Evolutionary conservation across 2,113 vertebrate genomes (phyloP).

Genomic region (Gallinago jamesoni): DNA sequence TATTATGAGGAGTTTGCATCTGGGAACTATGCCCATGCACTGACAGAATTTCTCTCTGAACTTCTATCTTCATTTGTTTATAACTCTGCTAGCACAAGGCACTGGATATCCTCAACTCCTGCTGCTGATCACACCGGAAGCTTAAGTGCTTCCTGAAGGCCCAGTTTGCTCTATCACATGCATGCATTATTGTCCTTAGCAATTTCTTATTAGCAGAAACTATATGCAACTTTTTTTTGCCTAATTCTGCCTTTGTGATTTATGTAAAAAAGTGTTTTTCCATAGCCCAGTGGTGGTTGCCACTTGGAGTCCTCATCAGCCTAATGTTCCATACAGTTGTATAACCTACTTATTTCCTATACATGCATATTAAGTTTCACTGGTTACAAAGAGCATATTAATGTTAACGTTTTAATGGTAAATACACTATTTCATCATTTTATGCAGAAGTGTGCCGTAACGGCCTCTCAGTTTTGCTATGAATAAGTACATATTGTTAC

Average conservation of each 20-base stretch:
- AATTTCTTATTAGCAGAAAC: not conserved
- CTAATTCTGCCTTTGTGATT: not conserved
- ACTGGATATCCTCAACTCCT: conserved; percentile 11
- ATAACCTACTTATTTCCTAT: not conserved
- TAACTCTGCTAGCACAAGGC: not conserved
- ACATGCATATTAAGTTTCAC: not conserved
- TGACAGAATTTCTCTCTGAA: conserved; percentile 12
- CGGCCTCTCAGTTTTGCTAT: not conserved
- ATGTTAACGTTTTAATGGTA: conserved; percentile 1
- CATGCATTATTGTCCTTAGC: not conserved
- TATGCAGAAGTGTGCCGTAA: not conserved
- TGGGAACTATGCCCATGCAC: not conserved
- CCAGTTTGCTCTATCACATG: not conserved
- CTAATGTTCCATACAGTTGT: not conserved
- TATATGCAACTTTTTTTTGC: not conserved
- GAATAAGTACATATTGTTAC: not conserved
- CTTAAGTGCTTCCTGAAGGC: conserved; percentile 1
- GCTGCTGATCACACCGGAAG: not conserved
- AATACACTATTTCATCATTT: conserved; percentile 7
- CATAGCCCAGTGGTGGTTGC: not conserved
- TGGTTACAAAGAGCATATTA: not conserved
- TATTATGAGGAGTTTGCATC: not conserved
- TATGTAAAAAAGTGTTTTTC: not conserved
- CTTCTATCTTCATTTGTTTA: conserved; percentile 5
- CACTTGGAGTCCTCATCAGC: conserved; percentile 32